phyloP scores from a whole-genome alignment of 2,888 invertebrate genomes.

The Patella caerulea region DNA sequence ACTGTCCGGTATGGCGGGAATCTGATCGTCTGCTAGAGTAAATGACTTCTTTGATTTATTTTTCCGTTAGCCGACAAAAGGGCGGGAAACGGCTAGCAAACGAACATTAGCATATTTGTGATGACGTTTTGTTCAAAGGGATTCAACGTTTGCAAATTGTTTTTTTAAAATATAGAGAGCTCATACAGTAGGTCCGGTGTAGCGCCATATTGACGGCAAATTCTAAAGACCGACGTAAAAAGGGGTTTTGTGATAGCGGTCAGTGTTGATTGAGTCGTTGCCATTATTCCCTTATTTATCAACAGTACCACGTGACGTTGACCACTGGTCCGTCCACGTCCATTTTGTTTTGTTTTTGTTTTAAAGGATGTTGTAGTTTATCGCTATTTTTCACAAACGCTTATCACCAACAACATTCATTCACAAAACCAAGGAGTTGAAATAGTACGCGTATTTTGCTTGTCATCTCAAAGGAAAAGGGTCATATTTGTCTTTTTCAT shows the following conservation, averaged over 20 bases:
- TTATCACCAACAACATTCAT: no score
- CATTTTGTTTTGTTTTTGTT: neutral
- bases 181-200: neutral
- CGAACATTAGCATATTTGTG: constrained; percentile 4
- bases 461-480: no score
- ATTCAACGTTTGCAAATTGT: neutral
- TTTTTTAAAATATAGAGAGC: neutral
- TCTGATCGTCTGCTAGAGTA: neutral
- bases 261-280: no score
- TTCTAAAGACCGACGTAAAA: neutral
- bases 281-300: no score
- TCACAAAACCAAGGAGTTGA: no score
- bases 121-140: constrained; percentile 3
- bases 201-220: constrained; percentile 4
- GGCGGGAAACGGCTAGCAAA: constrained; percentile 9
- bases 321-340: no score
- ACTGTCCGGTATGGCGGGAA: neutral
- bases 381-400: neutral
- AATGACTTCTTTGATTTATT: neutral
- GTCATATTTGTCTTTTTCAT: no score
- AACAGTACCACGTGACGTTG: no score
- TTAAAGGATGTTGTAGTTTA: neutral
- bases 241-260: neutral
- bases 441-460: no score
- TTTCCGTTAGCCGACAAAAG: constrained; percentile 5